Evolutionary conservation across 2,888 invertebrate genomes (phyloP).

Genomic region (Agapostemon virescens): DNA sequence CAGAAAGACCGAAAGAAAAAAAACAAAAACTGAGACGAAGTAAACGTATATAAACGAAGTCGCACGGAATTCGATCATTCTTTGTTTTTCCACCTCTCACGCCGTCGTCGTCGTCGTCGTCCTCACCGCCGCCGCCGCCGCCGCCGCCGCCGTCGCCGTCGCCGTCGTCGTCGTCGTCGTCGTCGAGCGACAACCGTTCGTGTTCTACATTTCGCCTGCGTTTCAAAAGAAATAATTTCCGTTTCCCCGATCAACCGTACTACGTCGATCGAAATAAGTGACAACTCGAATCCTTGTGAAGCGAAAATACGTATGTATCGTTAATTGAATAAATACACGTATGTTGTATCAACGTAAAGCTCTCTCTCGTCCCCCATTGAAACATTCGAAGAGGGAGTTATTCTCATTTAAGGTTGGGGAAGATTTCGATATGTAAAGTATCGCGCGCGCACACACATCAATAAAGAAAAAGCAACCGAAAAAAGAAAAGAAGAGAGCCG

Average conservation of each 20-base stretch:
- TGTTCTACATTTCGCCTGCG: not conserved
- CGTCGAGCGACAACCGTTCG: not conserved
- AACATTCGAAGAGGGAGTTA: not conserved
- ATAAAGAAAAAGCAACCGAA: constrained; percentile 7
- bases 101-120: not conserved
- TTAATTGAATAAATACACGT: constrained; percentile 24
- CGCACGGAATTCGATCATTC: not conserved
- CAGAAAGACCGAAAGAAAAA: not conserved
- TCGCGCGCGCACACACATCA: not conserved
- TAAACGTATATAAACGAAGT: not conserved
- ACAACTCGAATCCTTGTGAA: not conserved
- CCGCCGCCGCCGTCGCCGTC: not conserved
- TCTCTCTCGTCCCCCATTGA: not conserved
- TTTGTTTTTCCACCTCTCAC: constrained; percentile 17
- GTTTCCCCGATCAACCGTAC: constrained; percentile 1
- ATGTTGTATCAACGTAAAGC: constrained; percentile 3
- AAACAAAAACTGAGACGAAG: not conserved
- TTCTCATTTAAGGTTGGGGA: not conserved
- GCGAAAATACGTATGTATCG: constrained; percentile 1
- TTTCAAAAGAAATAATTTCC: not conserved
- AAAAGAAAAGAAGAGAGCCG: too few relatives aligned
- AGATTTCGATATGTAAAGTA: not conserved
- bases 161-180: too few relatives aligned
- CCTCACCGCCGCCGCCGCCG: not conserved
- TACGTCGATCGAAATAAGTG: constrained; percentile 7